Evolutionary conservation across 2,113 vertebrate species (phyloP), one percentile per base, ranked within the genome.

Genomic region (Craseonycteris thonglongyai): DNA sequence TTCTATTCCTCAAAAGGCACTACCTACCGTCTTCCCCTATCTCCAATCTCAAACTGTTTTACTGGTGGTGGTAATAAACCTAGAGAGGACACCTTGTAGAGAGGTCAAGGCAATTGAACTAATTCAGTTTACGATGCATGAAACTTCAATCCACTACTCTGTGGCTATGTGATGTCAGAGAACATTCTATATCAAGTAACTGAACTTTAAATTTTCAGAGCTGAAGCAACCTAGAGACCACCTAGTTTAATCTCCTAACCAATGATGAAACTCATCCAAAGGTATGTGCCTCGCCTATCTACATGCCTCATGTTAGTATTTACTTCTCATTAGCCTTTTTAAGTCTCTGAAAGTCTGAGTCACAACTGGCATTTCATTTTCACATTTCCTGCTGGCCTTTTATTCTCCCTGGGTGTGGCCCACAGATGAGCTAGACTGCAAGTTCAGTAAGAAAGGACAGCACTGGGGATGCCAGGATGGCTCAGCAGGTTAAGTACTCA

Each of bases 131-230:
- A 86, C 10, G 83, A 22, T 51, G 21, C 38, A 75, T 56, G 15
- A 93, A 90, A 83, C 33, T 63, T 85, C 26, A 82, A 82, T 68
- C 18, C 1, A 66, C 61, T 54, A 74, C 12, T 69, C 21, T 24
- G 1, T 45, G 30, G 28, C 59, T 21, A 90, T 3, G 42, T 15
- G 33, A 95, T 40, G 45, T 75, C 18, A 61, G 0, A 86, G 21
- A 40, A 59, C 71, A 75, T 79, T 87, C 14, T 88, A 0, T 58
- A 47, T 65, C 35, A 69, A 74, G 22, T 71, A 35, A 92, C 14
- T 91, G 15, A 92, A 72, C n/a, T n/a, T 56, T 56, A 83, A 90
- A 72, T 89, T 59, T 81, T 82, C 83, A 93, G 59, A 79, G 40
- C 4, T 51, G 15, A 33, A 63, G 13, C 68, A 95, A 83, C 24